These are phyloP conservation scores for Melanotaenia parkinsoni DNA, from an alignment of 2,797 vertebrate genomes.

Conservation along the genomic window DNA sequence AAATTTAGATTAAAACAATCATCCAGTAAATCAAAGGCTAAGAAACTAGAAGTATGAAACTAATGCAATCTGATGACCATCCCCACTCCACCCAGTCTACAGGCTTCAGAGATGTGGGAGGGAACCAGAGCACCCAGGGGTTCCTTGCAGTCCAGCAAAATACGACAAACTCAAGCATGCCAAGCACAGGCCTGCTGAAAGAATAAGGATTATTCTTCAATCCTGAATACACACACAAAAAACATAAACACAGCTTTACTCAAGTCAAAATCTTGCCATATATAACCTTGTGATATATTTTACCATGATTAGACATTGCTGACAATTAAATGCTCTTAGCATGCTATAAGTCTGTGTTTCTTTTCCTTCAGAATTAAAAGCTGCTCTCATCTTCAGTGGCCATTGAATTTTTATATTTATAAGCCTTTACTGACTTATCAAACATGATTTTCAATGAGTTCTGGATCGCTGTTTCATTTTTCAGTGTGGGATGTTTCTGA, in stretches of 20 bases:
- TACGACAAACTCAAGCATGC: neutral
- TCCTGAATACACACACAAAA: conserved; percentile 10
- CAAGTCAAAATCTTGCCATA: neutral
- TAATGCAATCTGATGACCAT: neutral
- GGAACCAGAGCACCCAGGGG: neutral
- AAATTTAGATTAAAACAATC: neutral
- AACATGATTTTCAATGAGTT: neutral
- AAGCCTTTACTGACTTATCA: neutral
- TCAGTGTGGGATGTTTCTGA: neutral
- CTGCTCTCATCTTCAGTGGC: neutral
- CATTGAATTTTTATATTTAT: conserved; percentile 6
- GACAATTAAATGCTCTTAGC: conserved; percentile 3
- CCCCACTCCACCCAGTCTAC: neutral
- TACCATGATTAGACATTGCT: neutral
- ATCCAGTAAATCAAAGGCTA: neutral
- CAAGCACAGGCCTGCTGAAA: neutral
- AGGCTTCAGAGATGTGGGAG: conserved; percentile 3
- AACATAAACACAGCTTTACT: neutral
- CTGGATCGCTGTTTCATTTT: neutral
- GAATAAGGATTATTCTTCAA: neutral
- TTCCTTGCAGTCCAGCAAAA: conserved; percentile 9
- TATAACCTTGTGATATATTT: neutral
- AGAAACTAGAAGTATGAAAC: neutral
- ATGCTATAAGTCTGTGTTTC: neutral
- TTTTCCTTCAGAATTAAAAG: neutral